Base-by-base conservation (phyloP, 2,888 invertebrate species). In the Trachelus troglodyta region DNA sequence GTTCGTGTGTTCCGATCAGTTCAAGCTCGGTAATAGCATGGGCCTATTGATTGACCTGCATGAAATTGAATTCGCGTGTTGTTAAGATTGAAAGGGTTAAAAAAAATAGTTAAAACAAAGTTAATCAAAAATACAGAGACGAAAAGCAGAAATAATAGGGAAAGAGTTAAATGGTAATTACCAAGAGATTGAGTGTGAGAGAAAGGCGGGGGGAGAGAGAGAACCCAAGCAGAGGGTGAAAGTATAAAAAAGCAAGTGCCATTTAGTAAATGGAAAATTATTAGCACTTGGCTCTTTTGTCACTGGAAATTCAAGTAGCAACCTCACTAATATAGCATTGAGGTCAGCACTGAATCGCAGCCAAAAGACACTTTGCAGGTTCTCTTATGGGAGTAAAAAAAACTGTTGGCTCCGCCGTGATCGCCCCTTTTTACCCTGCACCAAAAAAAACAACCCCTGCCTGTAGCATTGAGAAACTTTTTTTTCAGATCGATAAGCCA, bases 231-330 rank as follows among this genome's bases (percentile, higher is more conserved):
- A 12, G 12, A 71, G 71, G 31, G 2, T 31, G 71, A 30, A 12
- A 34, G 33, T 4, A 71, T 9, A 11, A 31, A 34, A 71, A 1
- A 71, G 31, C 12, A 33, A 71, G 71, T 71, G 12, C 56, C 56
- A 56, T 31, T 31, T 12, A 9, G 31, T 1, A 31, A 71, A 71
- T 23, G 31, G 12, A 15, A 71, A 71, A 31, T 71, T 71, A 71
- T 34, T 34, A 23, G 71, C 71, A 71, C 71, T 71, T 71, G 71
- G 31, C 71, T 23, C 34, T 34, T 71, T 71, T 71, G 71, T 34
- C 33, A 71, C 23, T 56, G 23, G 1, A 56, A 56, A 56, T 9
- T 23, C 56, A 23, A 56, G 56, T 56, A 0, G 56, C 56, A 56
- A 56, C 56, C 56, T 9, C 56, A 9, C 56, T 56, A 2, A 6